Percentiles rank a stretch among this genome's conserved stretches.
Evolutionary conservation across 1,140 invertebrate genomes (phyloP).

Genomic region (Bombus soroeensis): DNA sequence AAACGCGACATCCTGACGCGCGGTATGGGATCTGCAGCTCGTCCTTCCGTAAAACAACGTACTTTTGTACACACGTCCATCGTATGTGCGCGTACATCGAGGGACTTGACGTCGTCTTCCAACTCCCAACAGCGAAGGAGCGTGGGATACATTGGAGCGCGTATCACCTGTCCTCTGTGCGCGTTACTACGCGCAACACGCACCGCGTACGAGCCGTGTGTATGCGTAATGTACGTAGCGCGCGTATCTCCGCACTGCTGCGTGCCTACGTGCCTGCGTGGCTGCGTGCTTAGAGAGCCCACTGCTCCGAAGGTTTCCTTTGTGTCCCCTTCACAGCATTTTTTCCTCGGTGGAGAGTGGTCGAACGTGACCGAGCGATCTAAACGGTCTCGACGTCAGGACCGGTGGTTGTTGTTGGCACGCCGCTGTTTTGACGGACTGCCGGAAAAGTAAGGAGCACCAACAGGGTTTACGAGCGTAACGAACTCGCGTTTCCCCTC

Average conservation of each 20-base stretch:
- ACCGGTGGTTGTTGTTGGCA: too few species aligned
- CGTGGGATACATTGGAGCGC: constrained; percentile 40
- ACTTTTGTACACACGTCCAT: too few species aligned
- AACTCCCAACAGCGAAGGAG: constrained; percentile 9
- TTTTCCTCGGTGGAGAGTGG: constrained; percentile 5
- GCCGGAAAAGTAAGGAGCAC: constrained; percentile 7
- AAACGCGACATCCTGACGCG: not conserved
- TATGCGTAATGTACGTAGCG: constrained; percentile 1
- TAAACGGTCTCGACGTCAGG: not conserved
- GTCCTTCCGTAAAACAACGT: constrained; percentile 35
- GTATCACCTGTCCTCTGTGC: constrained; percentile 47
- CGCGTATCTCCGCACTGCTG: not conserved
- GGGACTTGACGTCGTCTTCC: not conserved
- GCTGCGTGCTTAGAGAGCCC: constrained; percentile 22
- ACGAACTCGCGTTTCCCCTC: constrained; percentile 11
- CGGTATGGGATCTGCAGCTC: not conserved
- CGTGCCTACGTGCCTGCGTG: constrained; percentile 7
- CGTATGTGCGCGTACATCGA: not conserved
- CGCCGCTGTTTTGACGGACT: constrained; percentile 18
- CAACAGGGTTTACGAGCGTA: not conserved
- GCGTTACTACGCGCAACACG: constrained; percentile 31
- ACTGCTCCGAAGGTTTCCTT: constrained; percentile 1
- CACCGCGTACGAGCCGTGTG: not conserved
- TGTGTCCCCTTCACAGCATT: constrained; percentile 9
- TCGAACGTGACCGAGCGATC: constrained; percentile 49